These are phyloP conservation scores for Dioctria rufipes DNA, from an alignment of 2,888 invertebrate species.

Conservation along the genomic window DNA sequence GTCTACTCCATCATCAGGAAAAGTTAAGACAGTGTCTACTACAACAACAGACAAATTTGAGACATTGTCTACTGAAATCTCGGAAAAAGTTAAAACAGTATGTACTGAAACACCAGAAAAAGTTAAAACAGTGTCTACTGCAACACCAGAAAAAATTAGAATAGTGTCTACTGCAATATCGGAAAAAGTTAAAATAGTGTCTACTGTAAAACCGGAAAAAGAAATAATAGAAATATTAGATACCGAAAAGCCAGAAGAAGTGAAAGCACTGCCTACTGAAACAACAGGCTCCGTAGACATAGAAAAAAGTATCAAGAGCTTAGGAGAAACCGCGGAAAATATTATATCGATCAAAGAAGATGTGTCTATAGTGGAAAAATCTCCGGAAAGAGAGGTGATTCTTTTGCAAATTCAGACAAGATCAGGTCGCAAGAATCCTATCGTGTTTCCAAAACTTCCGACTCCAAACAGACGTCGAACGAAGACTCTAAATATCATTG, in stretches of 20 bases:
- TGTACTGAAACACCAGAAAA: neutral
- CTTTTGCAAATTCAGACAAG: constrained; percentile 25
- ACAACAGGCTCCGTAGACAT: neutral
- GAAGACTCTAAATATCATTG: constrained; percentile 23
- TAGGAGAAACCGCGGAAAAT: too few relatives aligned
- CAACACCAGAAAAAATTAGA: neutral
- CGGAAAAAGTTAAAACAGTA: neutral
- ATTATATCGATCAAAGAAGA: neutral
- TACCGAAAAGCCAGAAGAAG: neutral
- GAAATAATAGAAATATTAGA: neutral
- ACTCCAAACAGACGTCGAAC: constrained; percentile 43
- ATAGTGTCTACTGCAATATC: neutral
- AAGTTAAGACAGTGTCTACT: neutral
- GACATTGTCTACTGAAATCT: too few relatives aligned
- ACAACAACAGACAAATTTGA: too few relatives aligned
- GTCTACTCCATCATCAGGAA: neutral
- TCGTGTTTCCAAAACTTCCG: neutral
- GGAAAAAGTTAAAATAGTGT: neutral
- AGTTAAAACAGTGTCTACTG: neutral
- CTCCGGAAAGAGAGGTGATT: constrained; percentile 1
- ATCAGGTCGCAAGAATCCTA: constrained; percentile 37
- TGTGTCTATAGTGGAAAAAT: neutral
- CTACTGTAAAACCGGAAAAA: neutral
- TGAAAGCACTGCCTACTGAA: neutral
- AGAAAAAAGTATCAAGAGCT: too few relatives aligned